Percentiles rank a stretch among this genome's conserved stretches.
These are phyloP conservation scores for Lepidocyrtoides sp. DNA, from an alignment of 2,888 invertebrate genomes.

Conservation along the genomic window DNA sequence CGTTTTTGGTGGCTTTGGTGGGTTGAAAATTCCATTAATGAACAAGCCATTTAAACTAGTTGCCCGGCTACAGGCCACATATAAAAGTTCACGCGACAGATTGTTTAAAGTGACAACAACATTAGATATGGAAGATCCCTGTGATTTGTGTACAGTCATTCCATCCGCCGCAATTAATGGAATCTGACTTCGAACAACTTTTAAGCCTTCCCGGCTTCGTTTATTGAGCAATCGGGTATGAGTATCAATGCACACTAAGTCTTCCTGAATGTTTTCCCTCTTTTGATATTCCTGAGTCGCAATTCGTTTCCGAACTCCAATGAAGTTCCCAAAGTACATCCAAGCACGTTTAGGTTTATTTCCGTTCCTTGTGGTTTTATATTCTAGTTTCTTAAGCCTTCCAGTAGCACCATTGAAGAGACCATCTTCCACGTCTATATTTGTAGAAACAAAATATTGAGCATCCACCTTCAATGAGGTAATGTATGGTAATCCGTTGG, in stretches of 20 bases:
- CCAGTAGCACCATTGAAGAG: slow-evolving; percentile 83
- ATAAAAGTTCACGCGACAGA: slow-evolving; percentile 47
- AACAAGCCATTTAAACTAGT: slow-evolving; percentile 61
- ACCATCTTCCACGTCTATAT: slow-evolving; percentile 80
- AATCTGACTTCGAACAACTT: slow-evolving; percentile 79
- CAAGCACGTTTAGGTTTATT: slow-evolving; percentile 33
- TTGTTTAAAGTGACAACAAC: slow-evolving; percentile 53
- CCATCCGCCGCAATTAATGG: slow-evolving; percentile 82
- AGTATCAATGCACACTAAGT: no score
- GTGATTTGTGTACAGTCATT: slow-evolving; percentile 83
- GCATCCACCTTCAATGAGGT: background rate
- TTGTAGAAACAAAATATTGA: slow-evolving; percentile 77
- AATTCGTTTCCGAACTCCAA: slow-evolving; percentile 65
- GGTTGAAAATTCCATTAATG: slow-evolving; percentile 65
- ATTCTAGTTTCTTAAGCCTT: slow-evolving; percentile 63
- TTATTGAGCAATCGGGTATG: background rate
- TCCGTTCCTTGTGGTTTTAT: background rate
- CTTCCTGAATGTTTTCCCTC: background rate
- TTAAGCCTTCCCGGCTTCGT: slow-evolving; percentile 14
- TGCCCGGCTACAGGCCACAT: slow-evolving; percentile 81
- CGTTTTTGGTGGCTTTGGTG: background rate
- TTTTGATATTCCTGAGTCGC: no score
- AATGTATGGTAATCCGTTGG: slow-evolving; percentile 64
- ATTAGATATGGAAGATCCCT: slow-evolving; percentile 76
- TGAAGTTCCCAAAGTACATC: slow-evolving; percentile 70